Conservation (phyloP, 2,113 vertebrate species). For the Spea multiplicata region DNA sequence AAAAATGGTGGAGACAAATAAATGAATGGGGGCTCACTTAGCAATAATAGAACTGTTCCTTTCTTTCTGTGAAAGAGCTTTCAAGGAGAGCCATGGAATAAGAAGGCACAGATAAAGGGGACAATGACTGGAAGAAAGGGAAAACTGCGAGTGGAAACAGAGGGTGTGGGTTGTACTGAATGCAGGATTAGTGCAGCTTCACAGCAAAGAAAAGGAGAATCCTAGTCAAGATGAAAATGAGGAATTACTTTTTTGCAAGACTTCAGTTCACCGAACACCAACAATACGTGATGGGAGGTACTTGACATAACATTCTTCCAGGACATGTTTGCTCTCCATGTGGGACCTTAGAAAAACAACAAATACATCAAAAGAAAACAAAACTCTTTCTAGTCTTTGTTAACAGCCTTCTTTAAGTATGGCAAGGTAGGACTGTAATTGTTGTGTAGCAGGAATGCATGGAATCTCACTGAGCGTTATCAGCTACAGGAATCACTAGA, state of each 20-base stretch:
- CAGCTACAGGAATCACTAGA: background rate
- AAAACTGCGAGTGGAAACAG: conserved; percentile 71
- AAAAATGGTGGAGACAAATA: conserved; percentile 76
- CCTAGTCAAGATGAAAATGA: conserved; percentile 86
- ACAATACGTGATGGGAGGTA: conserved; percentile 96
- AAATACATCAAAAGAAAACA: conserved; percentile 69
- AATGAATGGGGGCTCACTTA: conserved; percentile 80
- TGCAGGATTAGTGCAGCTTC: conserved; percentile 82
- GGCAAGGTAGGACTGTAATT: conserved; percentile 36
- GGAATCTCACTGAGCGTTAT: conserved; percentile 20
- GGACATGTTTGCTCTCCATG: conserved; percentile 83
- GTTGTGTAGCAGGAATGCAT: conserved; percentile 25
- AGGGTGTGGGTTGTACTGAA: conserved; percentile 71
- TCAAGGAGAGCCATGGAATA: conserved; percentile 77
- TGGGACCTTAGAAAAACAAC: conserved; percentile 72
- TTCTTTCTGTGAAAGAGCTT: conserved; percentile 80
- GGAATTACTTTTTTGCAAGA: conserved; percentile 86
- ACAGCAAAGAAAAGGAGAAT: conserved; percentile 78
- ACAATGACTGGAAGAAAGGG: conserved; percentile 73
- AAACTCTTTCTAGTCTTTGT: conserved; percentile 72
- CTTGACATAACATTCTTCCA: conserved; percentile 96
- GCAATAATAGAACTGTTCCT: conserved; percentile 77
- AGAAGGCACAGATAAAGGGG: conserved; percentile 72
- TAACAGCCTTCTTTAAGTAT: conserved; percentile 13
- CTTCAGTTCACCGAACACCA: conserved; percentile 86